Base-by-base conservation (phyloP, 2,113 vertebrate species). In the Emydura subglobosa region DNA sequence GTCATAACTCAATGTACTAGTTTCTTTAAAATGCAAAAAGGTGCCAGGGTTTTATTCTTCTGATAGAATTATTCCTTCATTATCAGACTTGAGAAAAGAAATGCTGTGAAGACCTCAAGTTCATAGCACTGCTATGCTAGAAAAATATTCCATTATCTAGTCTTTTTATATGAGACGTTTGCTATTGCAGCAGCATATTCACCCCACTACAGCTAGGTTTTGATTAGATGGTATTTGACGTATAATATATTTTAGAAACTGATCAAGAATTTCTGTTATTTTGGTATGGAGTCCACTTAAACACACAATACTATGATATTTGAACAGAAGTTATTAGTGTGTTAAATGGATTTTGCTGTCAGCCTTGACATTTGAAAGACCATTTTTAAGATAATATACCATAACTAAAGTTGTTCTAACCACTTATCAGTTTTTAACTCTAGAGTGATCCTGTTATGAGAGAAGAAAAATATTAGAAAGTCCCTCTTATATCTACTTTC, bases 1-100 rank as follows among this genome's bases (percentile, higher is more conserved):
- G 14, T 90, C 95, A 51, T 85, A 97, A 95, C 51, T 96, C 90
- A 91, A 3, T 95, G 84, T 96, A 95, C 81, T 72, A 94, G 92
- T 89, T 87, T 80, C 76, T 97, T 95, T 94, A 87, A 97, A 98
- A 91, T 91, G 88, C 90, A 92, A 78, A 21, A 87, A 31, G n/a
- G 51, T 96, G 92, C 93, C 97, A 96, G 92, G 39, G 47, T 51
- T 97, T 95, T 94, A 97, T 96, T 97, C 61, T 90, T 68, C 53
- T 80, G 74, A 78, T 95, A 91, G 82, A 97, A 97, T 97, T 96
- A 95, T 81, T 90, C 96, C 91, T 96, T 98, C 91, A 91, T 86
- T 85, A 65, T 92, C 87, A 83, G 74, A 95, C 53, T 89, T 95
- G 82, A 78, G 88, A 85, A 87, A 87, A 95, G 68, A 53, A 94